These are phyloP conservation scores for Eurypyga helias DNA, from an alignment of 2,113 vertebrate species.

Conservation along the genomic window DNA sequence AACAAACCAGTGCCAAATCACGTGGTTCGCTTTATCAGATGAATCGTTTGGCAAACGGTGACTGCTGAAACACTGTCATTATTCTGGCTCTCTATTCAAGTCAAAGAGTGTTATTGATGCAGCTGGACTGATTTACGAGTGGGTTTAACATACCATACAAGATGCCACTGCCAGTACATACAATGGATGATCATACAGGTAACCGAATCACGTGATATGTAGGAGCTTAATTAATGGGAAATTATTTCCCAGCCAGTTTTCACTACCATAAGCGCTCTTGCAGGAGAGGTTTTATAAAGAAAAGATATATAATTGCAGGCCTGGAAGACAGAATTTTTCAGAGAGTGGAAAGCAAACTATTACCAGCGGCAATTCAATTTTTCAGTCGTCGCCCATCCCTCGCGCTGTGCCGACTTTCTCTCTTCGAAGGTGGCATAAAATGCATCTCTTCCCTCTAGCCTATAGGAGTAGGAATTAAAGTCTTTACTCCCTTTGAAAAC, in stretches of 20 bases:
- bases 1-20: neutral
- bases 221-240: neutral
- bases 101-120: neutral
- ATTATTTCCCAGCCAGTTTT: neutral
- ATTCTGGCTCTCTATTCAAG: neutral
- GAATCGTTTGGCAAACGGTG: neutral
- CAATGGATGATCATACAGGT: neutral
- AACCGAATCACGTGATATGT: rapidly evolving
- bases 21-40: neutral
- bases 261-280: neutral
- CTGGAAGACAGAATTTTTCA: neutral
- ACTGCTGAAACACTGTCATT: neutral
- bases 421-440: neutral
- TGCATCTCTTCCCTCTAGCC: neutral
- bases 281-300: neutral
- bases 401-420: rapidly evolving
- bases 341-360: neutral
- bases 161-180: neutral
- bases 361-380: neutral
- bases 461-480: neutral
- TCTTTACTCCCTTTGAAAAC: neutral
- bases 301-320: neutral
- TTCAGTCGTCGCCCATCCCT: neutral
- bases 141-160: neutral
- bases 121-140: neutral